Percentiles rank a stretch among this genome's conserved stretches.
phyloP scores from a whole-genome alignment of 2,888 invertebrate species.

The Sycophila texana region DNA sequence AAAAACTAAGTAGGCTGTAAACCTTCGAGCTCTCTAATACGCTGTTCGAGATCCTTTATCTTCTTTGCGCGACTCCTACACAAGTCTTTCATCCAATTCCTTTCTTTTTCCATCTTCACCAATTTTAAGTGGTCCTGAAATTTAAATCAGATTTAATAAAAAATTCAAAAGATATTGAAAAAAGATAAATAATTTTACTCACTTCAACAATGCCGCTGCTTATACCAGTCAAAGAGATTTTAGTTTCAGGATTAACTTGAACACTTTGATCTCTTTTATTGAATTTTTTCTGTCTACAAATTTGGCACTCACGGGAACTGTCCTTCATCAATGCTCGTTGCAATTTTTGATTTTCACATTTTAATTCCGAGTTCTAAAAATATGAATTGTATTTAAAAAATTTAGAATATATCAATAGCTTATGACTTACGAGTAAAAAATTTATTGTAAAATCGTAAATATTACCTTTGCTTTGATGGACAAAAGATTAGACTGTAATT shows the following conservation, averaged over 20 bases:
- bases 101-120: slow-evolving; percentile 77
- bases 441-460: slow-evolving; percentile 6
- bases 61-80: slow-evolving; percentile 76
- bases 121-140: slow-evolving; percentile 78
- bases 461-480: slow-evolving; percentile 63
- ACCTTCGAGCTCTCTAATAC: slow-evolving; percentile 59
- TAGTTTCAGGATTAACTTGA: slow-evolving; percentile 64
- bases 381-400: not conserved
- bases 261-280: slow-evolving; percentile 64
- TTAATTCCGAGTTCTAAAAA: slow-evolving; percentile 60
- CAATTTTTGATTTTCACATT: slow-evolving; percentile 61
- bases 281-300: slow-evolving; percentile 60
- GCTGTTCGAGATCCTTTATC: slow-evolving; percentile 62
- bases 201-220: slow-evolving; percentile 66
- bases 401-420: not conserved
- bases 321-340: slow-evolving; percentile 59
- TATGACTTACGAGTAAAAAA: too few relatives aligned
- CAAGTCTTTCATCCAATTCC: slow-evolving; percentile 75
- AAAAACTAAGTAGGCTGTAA: slow-evolving; percentile 26
- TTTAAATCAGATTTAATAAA: slow-evolving; percentile 2
- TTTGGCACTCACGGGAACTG: slow-evolving; percentile 64
- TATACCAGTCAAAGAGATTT: slow-evolving; percentile 58
- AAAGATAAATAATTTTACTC: slow-evolving; percentile 46
- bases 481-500: slow-evolving; percentile 64
- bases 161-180: not conserved